A percentile compares a stretch with the other conserved stretches of the same genome.
Conservation (phyloP, 2,797 vertebrate genomes). For the Fratercula arctica region DNA sequence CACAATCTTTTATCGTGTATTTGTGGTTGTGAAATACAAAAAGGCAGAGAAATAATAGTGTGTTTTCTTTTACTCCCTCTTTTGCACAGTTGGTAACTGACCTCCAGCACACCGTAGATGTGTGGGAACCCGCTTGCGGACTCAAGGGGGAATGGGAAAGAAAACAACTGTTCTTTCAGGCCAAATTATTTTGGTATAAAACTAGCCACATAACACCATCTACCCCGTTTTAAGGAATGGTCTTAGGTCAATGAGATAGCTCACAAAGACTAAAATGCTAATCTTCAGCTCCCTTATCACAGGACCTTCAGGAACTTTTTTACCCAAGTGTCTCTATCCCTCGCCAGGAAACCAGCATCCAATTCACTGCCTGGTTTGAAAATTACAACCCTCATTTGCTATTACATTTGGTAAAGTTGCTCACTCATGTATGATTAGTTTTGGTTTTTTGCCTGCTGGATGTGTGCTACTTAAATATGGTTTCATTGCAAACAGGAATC, state of each 20-base stretch:
- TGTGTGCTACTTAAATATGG: neutral
- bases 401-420: neutral
- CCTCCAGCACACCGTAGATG: neutral
- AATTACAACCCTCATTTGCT: neutral
- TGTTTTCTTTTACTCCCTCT: neutral
- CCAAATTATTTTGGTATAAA: neutral
- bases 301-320: neutral
- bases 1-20: neutral
- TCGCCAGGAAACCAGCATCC: neutral
- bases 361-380: neutral
- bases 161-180: neutral
- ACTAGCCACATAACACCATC: neutral
- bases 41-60: neutral
- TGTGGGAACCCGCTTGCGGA: neutral
- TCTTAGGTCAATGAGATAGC: neutral
- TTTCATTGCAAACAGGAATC: neutral
- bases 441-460: neutral
- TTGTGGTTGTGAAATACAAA: neutral
- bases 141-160: neutral
- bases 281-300: neutral
- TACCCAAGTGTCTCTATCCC: accelerated
- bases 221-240: neutral
- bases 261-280: neutral
- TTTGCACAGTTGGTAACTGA: neutral
- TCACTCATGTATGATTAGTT: neutral